Base-by-base conservation (phyloP, 2,797 vertebrate species). In the Buphagus erythrorhynchus region DNA sequence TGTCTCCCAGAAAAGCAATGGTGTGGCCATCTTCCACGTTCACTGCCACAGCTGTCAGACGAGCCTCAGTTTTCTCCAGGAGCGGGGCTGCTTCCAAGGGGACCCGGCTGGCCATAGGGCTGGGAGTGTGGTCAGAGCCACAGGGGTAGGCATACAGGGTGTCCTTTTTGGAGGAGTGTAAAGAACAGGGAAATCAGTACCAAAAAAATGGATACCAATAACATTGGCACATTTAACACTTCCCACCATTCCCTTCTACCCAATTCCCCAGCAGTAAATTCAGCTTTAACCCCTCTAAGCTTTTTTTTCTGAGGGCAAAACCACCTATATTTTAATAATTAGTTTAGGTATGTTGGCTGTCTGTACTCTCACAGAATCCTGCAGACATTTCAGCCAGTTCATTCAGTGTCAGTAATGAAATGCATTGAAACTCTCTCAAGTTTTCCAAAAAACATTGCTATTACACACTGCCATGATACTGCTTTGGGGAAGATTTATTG, bases 91-190 rank as follows among this genome's bases (percentile, higher is more conserved):
- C 98, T 93, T 99, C 98, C 74, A 99, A 97, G 0, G 99, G 96
- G 3, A 99, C 95, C 9, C 98, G 97, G 95, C 99, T 99, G 96
- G 99, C 99, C 99, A 99, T 99, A 4, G 99, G 99, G 94, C 99
- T 99, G 62, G 99, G 99, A 8, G 99, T 99, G 97, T 99, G 99
- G 97, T 99, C 99, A 11, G 99, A 99, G 80, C 99, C 99, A 57
- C 99, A 99, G 4, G 99, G 99, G 92, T 99, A 99, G 11, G 99
- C 98, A 15, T 99, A 99, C 51, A 99, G 97, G 15, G 99, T 99
- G 87, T 99, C 99, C 99, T 99, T 94, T 87, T 52, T 6, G 2
- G 17, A 21, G 18, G 38, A 90, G 38, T 3, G 21, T 58, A 94
- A 93, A 71, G 35, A 76, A 88, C 9, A 55, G 19, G 25, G 35